Base-by-base conservation (phyloP, 2,888 invertebrate genomes). In the Panzeria rudis region DNA sequence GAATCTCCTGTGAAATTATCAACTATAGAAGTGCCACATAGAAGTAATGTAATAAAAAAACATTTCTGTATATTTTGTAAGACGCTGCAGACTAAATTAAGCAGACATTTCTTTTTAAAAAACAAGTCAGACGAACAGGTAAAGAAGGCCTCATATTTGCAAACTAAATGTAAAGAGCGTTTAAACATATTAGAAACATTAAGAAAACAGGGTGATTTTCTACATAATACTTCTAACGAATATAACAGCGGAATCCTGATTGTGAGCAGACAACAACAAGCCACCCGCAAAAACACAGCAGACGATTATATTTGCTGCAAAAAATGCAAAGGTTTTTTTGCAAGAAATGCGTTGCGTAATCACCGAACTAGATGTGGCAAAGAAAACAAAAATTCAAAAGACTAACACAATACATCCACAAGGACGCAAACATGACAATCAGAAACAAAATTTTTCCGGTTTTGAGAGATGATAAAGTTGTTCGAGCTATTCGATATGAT, bases 31-130 rank as follows among this genome's bases (percentile, higher is more conserved):
- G 59, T 35, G 3, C 35, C 35, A 8, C 17, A 35, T 35, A 61
- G n/a, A 61, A 61, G 35, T 35, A 35, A 4, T 0, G 1, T 17
- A 2, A 17, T 11, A 17, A 61, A 61, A 20, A 59, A 59, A 59
- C 29, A 59, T 2, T 59, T 59, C 7, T 59, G 59, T 59, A 0
- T 59, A 17, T 59, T 61, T 35, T 61, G 59, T 9, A 61, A 61
- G 11, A 35, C 32, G 1, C 11, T 59, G 8, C 32, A 59, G 17
- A 59, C 59, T 8, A 59, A 59, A 35, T 9, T 59, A 35, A 2
- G 8, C 2, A n/a, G 59, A 59, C 35, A 54, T 54, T 25, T 54
- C 25, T 13, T 1, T 2, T 6, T 25, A 15, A 54, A 52, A 52
- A 23, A 52, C 11, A 13, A 52, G 23, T 52, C 23, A 13, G 52